Conservation (phyloP, 1,140 invertebrate genomes). For the Colletes gigas region DNA sequence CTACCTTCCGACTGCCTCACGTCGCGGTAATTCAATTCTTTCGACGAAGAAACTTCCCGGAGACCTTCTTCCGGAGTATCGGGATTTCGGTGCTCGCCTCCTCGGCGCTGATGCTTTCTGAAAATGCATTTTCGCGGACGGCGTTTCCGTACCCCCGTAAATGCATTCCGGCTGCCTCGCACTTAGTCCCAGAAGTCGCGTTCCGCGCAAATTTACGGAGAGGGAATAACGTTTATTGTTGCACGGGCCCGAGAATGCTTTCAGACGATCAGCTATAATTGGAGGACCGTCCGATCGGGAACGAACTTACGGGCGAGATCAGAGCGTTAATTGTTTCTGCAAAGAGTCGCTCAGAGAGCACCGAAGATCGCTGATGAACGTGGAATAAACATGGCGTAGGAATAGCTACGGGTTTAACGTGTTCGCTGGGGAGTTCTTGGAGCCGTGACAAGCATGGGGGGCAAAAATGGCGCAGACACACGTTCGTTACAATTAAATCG, state of each 20-base stretch:
- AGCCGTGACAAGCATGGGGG: too few species aligned
- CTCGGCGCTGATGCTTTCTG: neutral
- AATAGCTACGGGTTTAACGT: too few species aligned
- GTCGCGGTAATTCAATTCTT: slow-evolving; percentile 38
- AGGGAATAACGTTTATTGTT: neutral
- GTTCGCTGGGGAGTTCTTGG: too few species aligned
- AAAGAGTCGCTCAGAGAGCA: neutral
- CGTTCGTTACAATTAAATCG: too few species aligned
- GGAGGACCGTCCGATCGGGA: neutral
- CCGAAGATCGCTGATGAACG: neutral
- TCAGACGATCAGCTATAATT: slow-evolving; percentile 13
- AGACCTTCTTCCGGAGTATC: neutral
- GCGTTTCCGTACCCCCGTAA: neutral
- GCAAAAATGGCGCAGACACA: too few species aligned
- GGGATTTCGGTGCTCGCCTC: neutral
- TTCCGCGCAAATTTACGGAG: neutral
- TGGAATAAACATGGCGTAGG: neutral
- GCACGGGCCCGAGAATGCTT: neutral
- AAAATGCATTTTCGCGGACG: slow-evolving; percentile 11
- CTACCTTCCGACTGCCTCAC: neutral
- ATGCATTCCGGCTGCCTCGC: neutral
- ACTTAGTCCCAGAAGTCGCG: neutral
- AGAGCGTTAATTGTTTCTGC: neutral
- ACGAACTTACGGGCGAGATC: neutral
- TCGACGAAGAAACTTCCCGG: slow-evolving; percentile 10